A percentile compares a stretch with the other conserved stretches of the same genome.
Evolutionary conservation across 2,797 vertebrate genomes (phyloP).

Genomic region (Sitta carolinensis): DNA sequence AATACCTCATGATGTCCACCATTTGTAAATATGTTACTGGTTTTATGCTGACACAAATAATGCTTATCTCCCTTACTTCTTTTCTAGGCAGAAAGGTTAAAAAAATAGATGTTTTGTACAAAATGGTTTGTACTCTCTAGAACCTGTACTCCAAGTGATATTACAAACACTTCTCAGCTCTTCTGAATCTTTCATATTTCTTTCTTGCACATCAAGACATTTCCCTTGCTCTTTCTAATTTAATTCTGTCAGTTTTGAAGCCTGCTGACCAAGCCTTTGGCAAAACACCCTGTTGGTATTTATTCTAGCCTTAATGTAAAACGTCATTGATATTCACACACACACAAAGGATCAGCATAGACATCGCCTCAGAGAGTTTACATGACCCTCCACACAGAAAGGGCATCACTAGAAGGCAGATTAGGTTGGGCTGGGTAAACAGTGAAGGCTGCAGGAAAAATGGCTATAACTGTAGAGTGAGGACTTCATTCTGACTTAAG

Average conservation of each 20-base stretch:
- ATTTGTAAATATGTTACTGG: background rate
- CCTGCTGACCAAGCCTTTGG: conserved; percentile 6
- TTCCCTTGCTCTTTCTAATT: background rate
- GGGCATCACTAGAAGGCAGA: background rate
- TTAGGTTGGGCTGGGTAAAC: conserved; percentile 2
- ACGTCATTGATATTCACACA: conserved; percentile 31
- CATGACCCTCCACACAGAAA: conserved; percentile 2
- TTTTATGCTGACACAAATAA: background rate
- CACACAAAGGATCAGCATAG: background rate
- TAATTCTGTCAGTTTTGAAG: background rate
- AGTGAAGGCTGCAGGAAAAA: background rate
- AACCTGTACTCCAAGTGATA: background rate
- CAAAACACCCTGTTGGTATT: conserved; percentile 23
- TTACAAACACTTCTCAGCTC: background rate
- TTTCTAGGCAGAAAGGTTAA: background rate
- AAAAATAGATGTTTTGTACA: background rate
- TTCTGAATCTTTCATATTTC: background rate
- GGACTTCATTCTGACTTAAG: background rate
- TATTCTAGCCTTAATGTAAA: conserved; percentile 16
- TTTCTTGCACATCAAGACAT: background rate
- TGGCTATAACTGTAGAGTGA: background rate
- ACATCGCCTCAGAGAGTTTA: conserved; percentile 28
- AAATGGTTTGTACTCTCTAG: background rate
- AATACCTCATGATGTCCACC: background rate
- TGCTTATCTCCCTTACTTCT: background rate